phyloP scores from a whole-genome alignment of 1,140 invertebrate species.

The Leptoteleia sp. region DNA sequence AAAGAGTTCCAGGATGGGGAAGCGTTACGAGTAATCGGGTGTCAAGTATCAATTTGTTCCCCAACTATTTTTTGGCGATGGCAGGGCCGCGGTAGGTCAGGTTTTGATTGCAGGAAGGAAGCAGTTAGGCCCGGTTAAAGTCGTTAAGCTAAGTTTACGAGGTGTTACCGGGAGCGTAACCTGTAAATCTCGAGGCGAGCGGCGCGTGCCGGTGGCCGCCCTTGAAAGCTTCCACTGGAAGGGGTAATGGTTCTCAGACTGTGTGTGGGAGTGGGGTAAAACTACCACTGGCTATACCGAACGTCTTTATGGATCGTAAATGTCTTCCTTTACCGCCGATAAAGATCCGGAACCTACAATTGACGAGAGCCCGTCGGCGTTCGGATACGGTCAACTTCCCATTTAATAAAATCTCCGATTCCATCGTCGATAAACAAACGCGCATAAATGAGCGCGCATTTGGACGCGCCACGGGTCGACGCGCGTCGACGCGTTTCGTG shows the following conservation, averaged over 20 bases:
- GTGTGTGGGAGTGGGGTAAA: constrained; percentile 67
- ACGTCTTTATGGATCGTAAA: constrained; percentile 82
- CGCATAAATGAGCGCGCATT: constrained; percentile 26
- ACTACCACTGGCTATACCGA: constrained; percentile 25
- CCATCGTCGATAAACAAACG: constrained; percentile 42
- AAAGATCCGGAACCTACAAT: constrained; percentile 77
- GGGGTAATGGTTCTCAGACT: constrained; percentile 80
- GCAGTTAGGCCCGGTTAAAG: constrained; percentile 81
- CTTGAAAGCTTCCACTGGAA: constrained; percentile 76
- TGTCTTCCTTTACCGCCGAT: constrained; percentile 81
- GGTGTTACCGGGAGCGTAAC: constrained; percentile 81
- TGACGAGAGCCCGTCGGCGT: constrained; percentile 72
- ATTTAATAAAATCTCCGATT: constrained; percentile 64
- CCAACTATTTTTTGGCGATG: constrained; percentile 56
- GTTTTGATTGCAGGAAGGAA: constrained; percentile 81
- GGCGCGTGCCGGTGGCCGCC: constrained; percentile 81
- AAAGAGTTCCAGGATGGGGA: too few relatives aligned
- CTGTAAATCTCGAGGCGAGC: constrained; percentile 80
- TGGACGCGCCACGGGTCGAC: constrained; percentile 23
- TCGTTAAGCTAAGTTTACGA: constrained; percentile 82
- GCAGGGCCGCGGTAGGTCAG: constrained; percentile 73
- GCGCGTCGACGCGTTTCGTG: constrained; percentile 30
- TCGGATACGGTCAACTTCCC: constrained; percentile 31
- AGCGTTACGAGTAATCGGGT: background rate
- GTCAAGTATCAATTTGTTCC: constrained; percentile 37